Conservation (phyloP, 2,113 vertebrate species). For the Gobio gobio region DNA sequence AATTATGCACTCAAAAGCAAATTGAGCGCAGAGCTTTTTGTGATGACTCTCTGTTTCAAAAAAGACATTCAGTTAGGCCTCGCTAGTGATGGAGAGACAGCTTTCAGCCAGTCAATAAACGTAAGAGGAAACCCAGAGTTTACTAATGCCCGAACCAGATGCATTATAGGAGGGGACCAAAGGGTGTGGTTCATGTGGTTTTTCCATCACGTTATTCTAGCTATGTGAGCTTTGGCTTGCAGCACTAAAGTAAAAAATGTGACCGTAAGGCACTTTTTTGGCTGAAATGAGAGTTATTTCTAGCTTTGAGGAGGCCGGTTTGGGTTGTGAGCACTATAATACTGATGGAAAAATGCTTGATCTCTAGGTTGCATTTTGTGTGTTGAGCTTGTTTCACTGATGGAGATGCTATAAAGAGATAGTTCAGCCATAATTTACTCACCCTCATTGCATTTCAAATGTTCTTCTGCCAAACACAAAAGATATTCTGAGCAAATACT, state of each 20-base stretch:
- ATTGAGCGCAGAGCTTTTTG: constrained; percentile 11
- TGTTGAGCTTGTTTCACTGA: not conserved
- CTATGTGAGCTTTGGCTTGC: constrained; percentile 20
- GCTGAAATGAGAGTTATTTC: constrained; percentile 14
- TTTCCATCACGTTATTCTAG: constrained; percentile 49
- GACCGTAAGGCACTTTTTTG: constrained; percentile 13
- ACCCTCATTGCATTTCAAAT: not conserved
- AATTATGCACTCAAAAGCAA: constrained; percentile 22
- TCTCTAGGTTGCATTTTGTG: not conserved
- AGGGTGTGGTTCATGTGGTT: constrained; percentile 46
- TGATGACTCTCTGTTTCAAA: not conserved
- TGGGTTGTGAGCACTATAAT: not conserved
- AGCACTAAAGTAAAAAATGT: constrained; percentile 33
- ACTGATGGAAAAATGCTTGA: not conserved
- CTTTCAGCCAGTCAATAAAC: constrained; percentile 37
- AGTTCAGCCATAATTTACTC: not conserved
- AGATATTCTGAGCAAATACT: not conserved
- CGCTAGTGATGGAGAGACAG: constrained; percentile 12
- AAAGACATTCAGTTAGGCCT: not conserved
- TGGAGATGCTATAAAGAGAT: not conserved
- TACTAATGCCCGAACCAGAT: constrained; percentile 54
- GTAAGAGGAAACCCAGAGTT: constrained; percentile 44
- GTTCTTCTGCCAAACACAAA: not conserved
- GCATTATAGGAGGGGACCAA: constrained; percentile 37
- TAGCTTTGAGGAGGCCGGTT: not conserved